Conservation (phyloP, 2,797 vertebrate species). For the Lycodopsis pacificus region DNA sequence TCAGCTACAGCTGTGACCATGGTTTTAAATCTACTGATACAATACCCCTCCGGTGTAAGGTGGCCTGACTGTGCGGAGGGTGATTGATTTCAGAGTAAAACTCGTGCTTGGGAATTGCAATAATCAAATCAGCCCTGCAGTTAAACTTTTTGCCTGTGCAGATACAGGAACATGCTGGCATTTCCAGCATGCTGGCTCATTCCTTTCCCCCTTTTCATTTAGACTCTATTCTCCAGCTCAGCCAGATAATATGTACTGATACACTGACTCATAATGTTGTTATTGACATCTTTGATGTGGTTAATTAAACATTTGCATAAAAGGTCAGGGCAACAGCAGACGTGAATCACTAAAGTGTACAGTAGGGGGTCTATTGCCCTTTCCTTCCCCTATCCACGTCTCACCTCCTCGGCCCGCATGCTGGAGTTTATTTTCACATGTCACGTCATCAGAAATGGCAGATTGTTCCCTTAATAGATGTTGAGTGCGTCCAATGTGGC, state of each 20-base stretch:
- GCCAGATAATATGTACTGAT: slow-evolving; percentile 33
- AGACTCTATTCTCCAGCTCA: slow-evolving; percentile 2
- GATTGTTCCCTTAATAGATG: slow-evolving; percentile 39
- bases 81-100: slow-evolving; percentile 36
- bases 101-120: slow-evolving; percentile 4
- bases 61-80: not conserved
- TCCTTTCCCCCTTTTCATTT: slow-evolving; percentile 22
- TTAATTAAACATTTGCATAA: slow-evolving; percentile 65
- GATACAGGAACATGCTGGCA: slow-evolving; percentile 11
- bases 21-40: slow-evolving; percentile 29
- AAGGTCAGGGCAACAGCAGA: slow-evolving; percentile 51
- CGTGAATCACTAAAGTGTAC: slow-evolving; percentile 58
- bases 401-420: slow-evolving; percentile 12
- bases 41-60: not conserved
- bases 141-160: slow-evolving; percentile 29
- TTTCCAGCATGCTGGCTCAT: slow-evolving; percentile 19
- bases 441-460: slow-evolving; percentile 28
- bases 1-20: slow-evolving; percentile 3
- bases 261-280: slow-evolving; percentile 48
- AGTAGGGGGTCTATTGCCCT: slow-evolving; percentile 39
- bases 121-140: slow-evolving; percentile 26
- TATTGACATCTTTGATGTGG: slow-evolving; percentile 64
- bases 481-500: slow-evolving; percentile 6
- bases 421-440: slow-evolving; percentile 33
- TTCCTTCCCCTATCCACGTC: not conserved